Base-by-base conservation (phyloP, 92 coral and sea anemone genomes). In the Virgularia gustaviana region DNA sequence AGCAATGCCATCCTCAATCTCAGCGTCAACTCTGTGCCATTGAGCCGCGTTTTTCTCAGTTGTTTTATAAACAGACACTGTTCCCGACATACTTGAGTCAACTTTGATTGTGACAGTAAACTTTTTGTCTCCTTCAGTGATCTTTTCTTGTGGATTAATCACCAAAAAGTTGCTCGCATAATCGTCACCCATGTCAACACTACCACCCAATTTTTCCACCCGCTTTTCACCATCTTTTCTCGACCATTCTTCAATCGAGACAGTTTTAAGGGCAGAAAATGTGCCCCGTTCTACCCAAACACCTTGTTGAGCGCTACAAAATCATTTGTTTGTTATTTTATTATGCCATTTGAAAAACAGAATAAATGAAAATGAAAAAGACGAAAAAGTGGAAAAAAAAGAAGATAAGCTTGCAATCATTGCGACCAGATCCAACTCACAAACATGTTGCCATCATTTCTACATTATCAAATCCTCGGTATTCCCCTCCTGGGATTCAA, bases 101-200 rank as follows among this genome's bases (percentile, higher is more conserved):
- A 87, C 88, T 75, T 89, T 85, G 66, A 86, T 45, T 38, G 76
- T 78, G 39, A 92, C 89, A 0, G 62, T 44, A 52, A 92, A 86
- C 58, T 75, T 86, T 57, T 83, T 67, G 22, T 63, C 80, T 30
- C 73, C 70, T 29, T 22, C 79, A 13, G 96, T 86, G 44, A 73
- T 45, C 49, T 89, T 62, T 11, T 83, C 64, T 57, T 92, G 96
- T n/a, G 98, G 98, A 31, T 79, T 81, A n/a, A 92, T 63, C 0
- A 79, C 58, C 35, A 92, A 19, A 78, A 89, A 89, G 65, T 86
- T 84, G 32, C 98, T 92, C 13, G 98, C 98, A 39, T 92, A 92
- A 36, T 79, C 85, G 39, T 76, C 79, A n/a, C 98, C 98, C 1
- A 92, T 92, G 36, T 88, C 90, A 80, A 92, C 86, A 43, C 82